These are phyloP conservation scores for Condylostylus longicornis DNA, from an alignment of 1,140 invertebrate species.

Conservation along the genomic window DNA sequence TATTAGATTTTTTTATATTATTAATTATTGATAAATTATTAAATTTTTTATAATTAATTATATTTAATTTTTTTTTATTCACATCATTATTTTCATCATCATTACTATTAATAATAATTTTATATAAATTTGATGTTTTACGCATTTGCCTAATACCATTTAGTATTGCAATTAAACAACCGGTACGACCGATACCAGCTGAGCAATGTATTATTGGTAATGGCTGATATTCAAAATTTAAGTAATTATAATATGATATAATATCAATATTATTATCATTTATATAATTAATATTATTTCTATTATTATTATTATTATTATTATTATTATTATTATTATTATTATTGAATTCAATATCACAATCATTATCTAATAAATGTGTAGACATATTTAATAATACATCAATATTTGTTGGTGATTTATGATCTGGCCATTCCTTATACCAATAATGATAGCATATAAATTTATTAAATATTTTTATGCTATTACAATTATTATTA, in stretches of 20 bases:
- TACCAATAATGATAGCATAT: slow-evolving; percentile 49
- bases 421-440: slow-evolving; percentile 52
- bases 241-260: not conserved
- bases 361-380: slow-evolving; percentile 36
- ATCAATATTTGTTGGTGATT: slow-evolving; percentile 41
- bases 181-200: slow-evolving; percentile 80
- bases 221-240: slow-evolving; percentile 18
- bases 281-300: not conserved
- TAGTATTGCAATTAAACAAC: slow-evolving; percentile 84
- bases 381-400: slow-evolving; percentile 43
- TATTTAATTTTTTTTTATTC: not conserved
- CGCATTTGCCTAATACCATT: slow-evolving; percentile 65
- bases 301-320: not conserved
- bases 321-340: slow-evolving; percentile 6
- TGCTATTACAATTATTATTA: slow-evolving; percentile 13
- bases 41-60: not conserved
- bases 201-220: slow-evolving; percentile 88
- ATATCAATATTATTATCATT: not conserved
- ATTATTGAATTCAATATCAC: slow-evolving; percentile 24
- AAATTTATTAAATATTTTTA: slow-evolving; percentile 10
- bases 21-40: no score
- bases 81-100: not conserved
- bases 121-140: slow-evolving; percentile 11
- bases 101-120: not conserved
- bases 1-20: no score